Percentiles rank a stretch among this genome's conserved stretches.
phyloP scores from a whole-genome alignment of 2,113 vertebrate genomes.

The Cynopterus brachyotis region DNA sequence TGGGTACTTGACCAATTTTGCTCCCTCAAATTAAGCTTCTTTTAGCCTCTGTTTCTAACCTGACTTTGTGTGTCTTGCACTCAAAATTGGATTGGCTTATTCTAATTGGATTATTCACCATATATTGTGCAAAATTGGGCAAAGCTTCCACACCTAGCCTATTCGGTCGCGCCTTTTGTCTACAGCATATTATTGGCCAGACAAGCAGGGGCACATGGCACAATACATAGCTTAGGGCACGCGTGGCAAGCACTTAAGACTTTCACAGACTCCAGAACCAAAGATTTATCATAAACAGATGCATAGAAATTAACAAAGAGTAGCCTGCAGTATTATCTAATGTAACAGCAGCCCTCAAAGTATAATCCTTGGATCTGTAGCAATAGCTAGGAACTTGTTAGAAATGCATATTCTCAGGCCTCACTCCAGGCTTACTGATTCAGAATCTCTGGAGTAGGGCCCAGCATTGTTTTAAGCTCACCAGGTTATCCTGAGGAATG shows the following conservation, averaged over 20 bases:
- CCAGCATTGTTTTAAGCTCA: neutral
- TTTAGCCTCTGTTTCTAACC: neutral
- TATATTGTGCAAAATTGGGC: neutral
- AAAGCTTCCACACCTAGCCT: neutral
- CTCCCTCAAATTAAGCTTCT: slow-evolving; percentile 37
- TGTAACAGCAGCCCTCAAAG: neutral
- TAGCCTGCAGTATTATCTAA: neutral
- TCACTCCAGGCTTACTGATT: neutral
- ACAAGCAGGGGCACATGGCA: neutral
- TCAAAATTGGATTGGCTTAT: neutral
- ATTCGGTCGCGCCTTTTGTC: neutral
- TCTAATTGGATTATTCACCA: neutral
- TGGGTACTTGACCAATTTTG: neutral
- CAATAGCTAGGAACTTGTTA: neutral
- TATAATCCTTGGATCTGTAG: neutral
- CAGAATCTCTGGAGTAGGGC: neutral
- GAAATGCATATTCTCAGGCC: neutral
- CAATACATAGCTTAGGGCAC: neutral
- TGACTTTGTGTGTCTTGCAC: neutral
- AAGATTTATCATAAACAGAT: neutral
- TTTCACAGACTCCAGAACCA: neutral
- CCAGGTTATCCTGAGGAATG: neutral
- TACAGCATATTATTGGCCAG: neutral
- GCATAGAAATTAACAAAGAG: neutral
- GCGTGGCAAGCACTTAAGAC: neutral